Evolutionary conservation across 2,888 invertebrate genomes (phyloP), one percentile per base, ranked within the genome.

Genomic region (Pogonocherus hispidulus): DNA sequence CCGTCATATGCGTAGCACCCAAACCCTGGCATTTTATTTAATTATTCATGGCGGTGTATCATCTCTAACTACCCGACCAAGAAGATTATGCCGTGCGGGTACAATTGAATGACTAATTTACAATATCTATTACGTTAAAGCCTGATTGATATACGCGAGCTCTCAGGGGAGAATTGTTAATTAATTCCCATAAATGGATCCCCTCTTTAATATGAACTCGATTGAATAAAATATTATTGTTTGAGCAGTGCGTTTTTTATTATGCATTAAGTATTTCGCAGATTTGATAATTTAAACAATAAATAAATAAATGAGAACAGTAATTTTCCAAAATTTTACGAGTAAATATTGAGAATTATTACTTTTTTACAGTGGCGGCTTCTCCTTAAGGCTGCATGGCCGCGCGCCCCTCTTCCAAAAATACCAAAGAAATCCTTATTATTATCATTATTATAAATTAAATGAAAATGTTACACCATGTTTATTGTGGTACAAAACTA

Each of bases 121-220:
- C 59, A 59, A 67, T 62, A 46, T 55, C 65, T 65, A 62, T 56
- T 55, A 63, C 54, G 55, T 62, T 49, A 67, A 56, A 56, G 62
- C 62, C 41, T 67, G 62, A 67, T 67, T 67, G 56, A 67, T 67
- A 56, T 62, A 62, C 47, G 37, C 52, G 49, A 62, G 55, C 49
- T 55, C 49, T 55, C 59, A 41, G 27, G 47, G 59, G 44, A 46
- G 59, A 47, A 41, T 44, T 32, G 65, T 51, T 44, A 65, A 65
- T 65, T 57, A 65, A 65, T 65, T 65, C 51, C 57, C 46, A 3
- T 19, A 14, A 32, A 59, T 41, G 20, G 56, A 44, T 49, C 54
- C 57, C 65, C 37, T 27, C 57, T 57, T 51, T 51, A 59, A 51
- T 65, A 51, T 41, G 57, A 51, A 59, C 51, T 57, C 47, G 18